phyloP scores from a whole-genome alignment of 2,888 invertebrate genomes.

The Rugalucina vietnamica region DNA sequence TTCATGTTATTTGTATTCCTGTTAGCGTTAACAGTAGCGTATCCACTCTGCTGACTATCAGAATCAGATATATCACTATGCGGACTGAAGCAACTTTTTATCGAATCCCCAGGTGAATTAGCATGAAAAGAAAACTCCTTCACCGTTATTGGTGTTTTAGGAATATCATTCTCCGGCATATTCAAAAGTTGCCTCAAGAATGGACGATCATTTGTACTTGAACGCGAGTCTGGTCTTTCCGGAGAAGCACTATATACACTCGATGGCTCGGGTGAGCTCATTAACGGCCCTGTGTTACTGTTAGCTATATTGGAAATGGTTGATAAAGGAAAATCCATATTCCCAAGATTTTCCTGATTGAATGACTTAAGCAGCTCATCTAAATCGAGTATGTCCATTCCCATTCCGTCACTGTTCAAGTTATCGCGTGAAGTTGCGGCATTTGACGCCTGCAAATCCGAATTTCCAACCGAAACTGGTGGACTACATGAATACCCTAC shows the following conservation, averaged over 20 bases:
- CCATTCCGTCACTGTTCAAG: background rate
- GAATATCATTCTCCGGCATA: constrained; percentile 56
- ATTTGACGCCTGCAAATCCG: background rate
- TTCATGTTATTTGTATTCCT: background rate
- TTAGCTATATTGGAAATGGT: background rate
- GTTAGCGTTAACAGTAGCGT: background rate
- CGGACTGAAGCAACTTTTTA: background rate
- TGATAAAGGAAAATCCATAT: background rate
- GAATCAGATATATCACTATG: background rate
- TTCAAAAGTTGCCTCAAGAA: constrained; percentile 54
- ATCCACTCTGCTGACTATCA: background rate
- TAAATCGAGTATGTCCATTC: constrained; percentile 32
- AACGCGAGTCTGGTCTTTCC: background rate
- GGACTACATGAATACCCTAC: background rate
- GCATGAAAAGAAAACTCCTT: background rate
- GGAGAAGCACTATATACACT: background rate
- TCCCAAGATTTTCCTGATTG: constrained; percentile 9
- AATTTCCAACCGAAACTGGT: background rate
- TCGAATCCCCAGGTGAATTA: background rate
- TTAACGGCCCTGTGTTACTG: background rate
- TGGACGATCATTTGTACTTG: constrained; percentile 21
- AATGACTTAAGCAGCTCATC: constrained; percentile 48
- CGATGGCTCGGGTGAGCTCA: background rate
- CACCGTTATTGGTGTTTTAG: constrained; percentile 24
- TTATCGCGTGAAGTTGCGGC: background rate